phyloP scores from a whole-genome alignment of 2,797 vertebrate species.

The Propithecus perrieri region DNA sequence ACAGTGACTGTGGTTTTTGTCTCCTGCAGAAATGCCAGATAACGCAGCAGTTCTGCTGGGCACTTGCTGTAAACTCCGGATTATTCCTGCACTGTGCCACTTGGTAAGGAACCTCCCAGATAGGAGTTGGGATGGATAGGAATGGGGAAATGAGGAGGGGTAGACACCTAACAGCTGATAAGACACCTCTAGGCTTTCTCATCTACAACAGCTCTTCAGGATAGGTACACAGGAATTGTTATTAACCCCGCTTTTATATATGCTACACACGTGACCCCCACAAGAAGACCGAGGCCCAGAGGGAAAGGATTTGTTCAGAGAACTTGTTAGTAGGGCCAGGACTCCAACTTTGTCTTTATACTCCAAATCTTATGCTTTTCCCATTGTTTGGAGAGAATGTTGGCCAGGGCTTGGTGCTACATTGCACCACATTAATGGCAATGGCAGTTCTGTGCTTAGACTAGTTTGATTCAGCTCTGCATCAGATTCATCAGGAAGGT shows the following conservation, averaged over 20 bases:
- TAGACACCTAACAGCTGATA: neutral
- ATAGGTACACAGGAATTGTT: neutral
- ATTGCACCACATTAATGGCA: neutral
- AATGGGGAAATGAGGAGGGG: neutral
- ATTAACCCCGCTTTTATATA: neutral
- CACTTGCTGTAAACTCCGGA: constrained; percentile 87
- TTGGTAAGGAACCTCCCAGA: constrained; percentile 85
- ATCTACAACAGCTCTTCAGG: neutral
- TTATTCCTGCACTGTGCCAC: constrained; percentile 85
- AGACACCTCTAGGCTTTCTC: neutral
- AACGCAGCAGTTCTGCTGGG: constrained; percentile 84
- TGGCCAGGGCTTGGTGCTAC: neutral
- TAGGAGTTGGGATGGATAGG: neutral
- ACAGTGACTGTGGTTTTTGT: constrained; percentile 17
- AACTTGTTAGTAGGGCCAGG: neutral
- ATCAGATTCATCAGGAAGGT: neutral
- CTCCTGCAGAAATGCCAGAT: constrained; percentile 88
- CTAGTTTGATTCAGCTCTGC: neutral
- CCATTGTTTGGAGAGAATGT: neutral
- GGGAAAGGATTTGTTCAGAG: neutral
- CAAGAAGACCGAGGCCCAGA: neutral
- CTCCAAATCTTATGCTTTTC: neutral
- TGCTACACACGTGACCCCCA: neutral
- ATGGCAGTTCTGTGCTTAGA: neutral
- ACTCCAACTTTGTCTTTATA: neutral